A percentile compares a stretch with the other conserved stretches of the same genome.
Conservation (phyloP, 2,888 invertebrate species). For the Frankliniella fusca region DNA sequence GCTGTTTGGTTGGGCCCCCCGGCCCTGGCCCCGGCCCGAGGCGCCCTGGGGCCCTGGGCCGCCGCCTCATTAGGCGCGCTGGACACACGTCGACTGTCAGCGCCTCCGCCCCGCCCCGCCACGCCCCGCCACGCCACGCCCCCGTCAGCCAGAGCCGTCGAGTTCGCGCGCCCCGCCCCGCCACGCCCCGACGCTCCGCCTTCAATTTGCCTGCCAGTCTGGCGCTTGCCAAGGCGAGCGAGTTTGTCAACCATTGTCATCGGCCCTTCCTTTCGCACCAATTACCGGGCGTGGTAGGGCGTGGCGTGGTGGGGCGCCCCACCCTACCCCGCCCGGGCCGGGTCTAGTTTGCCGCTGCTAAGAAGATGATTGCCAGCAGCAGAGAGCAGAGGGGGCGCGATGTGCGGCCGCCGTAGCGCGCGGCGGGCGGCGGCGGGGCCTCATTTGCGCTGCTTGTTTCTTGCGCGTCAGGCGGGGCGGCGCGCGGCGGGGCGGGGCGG, state of each 20-base stretch:
- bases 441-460: slow-evolving; percentile 24
- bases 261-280: slow-evolving; percentile 15
- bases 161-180: too few species aligned
- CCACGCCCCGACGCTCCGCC: too few species aligned
- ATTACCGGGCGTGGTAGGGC: background rate
- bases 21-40: too few species aligned
- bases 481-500: background rate
- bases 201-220: too few species aligned
- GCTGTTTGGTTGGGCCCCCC: too few species aligned
- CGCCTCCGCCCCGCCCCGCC: background rate
- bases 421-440: background rate
- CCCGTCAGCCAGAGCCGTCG: background rate
- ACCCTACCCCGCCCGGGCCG: background rate
- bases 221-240: background rate
- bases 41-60: too few species aligned
- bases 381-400: background rate
- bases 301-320: background rate
- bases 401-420: background rate
- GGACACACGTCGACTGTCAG: background rate
- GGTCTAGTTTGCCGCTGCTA: slow-evolving; percentile 9
- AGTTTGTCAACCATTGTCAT: slow-evolving; percentile 1
- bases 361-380: slow-evolving; percentile 17
- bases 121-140: background rate
- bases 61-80: too few species aligned
- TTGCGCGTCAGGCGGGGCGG: background rate